Evolutionary conservation across 2,113 vertebrate species (phyloP), one percentile per base, ranked within the genome.

Genomic region (Onychorhynchus coronatus): DNA sequence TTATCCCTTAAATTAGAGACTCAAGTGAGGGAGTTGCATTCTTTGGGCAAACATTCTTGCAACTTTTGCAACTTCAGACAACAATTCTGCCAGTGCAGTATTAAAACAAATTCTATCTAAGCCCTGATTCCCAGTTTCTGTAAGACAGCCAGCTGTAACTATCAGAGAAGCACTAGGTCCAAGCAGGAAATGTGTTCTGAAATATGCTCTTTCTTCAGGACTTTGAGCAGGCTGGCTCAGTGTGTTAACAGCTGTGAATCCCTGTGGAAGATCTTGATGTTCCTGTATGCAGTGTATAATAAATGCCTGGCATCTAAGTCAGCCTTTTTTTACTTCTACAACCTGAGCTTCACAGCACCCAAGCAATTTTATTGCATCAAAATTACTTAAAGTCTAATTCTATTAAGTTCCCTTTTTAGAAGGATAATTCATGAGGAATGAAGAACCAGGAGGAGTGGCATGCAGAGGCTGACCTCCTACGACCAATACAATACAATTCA

Each of bases 11-110:
- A 91, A 25, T 65, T 65, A 66, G 44, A 5, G 44, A 39, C 22
- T 68, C 42, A 47, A 0, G 2, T 53, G 9, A 28, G 12, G 7
- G 3, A 3, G 1, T 5, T 91, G 21, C 5, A 20, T 52, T 46
- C 42, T 79, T 62, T 5, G 3, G 11, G 24, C 37, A 73, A 62
- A 2, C 33, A 17, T 58, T 91, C 59, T 66, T 59, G 35, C 22
- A 25, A 33, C 11, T 82, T 88, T 72, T 75, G 13, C 19, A 85
- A 87, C 10, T 75, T 68, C n/a, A 61, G 28, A 25, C 50, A 72
- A 49, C 3, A 12, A 4, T 94, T 77, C 71, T 88, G 7, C 25
- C 23, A 42, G 46, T 67, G n/a, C 12, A 55, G 2, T 77, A 31
- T 46, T 88, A 19, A 80, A 42, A 80, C 12, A 50, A 80, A 55